These are phyloP conservation scores for Oreochromis tanganicae DNA, from an alignment of 2,113 vertebrate genomes.

Conservation along the genomic window DNA sequence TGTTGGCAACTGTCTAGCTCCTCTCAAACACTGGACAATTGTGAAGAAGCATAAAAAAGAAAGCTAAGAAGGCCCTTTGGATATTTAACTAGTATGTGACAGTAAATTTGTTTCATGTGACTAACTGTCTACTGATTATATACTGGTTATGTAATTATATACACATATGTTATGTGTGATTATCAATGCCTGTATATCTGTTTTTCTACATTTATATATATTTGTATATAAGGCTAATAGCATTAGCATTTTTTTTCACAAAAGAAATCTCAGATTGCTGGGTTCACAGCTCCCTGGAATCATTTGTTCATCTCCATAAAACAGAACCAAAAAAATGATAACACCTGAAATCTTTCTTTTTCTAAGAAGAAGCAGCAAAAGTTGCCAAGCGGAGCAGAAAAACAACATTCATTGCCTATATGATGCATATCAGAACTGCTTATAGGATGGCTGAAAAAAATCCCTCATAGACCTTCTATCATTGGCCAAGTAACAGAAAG, in stretches of 20 bases:
- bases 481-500: background rate
- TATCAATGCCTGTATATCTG: background rate
- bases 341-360: background rate
- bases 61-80: background rate
- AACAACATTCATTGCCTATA: background rate
- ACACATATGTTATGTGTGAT: background rate
- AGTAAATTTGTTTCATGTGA: conserved; percentile 47
- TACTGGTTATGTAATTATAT: background rate
- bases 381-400: background rate
- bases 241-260: background rate
- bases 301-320: background rate
- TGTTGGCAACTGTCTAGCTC: conserved; percentile 58
- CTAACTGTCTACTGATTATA: background rate
- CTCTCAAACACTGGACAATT: conserved; percentile 60
- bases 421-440: background rate
- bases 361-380: background rate
- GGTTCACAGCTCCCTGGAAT: background rate
- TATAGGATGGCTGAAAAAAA: accelerated
- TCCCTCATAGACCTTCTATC: background rate
- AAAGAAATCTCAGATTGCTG: background rate
- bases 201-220: background rate
- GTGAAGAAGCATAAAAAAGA: conserved; percentile 36
- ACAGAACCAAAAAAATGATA: background rate
- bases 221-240: background rate
- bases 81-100: conserved; percentile 37